Evolutionary conservation across 1,140 invertebrate species (phyloP).

Genomic region (Streblospio benedicti): DNA sequence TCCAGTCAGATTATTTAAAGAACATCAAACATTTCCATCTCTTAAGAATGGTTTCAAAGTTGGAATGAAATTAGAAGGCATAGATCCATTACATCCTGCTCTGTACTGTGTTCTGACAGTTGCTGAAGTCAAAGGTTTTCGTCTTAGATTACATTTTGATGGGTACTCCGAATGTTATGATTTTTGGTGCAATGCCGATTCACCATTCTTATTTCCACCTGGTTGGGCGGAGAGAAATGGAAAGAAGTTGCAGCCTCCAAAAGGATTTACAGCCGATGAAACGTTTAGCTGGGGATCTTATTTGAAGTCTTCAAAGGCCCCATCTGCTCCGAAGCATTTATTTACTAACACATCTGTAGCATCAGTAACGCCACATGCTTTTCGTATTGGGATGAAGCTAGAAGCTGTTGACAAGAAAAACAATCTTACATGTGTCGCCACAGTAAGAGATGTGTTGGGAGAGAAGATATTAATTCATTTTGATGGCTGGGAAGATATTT

Average conservation of each 20-base stretch:
- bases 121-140: slow-evolving; percentile 64
- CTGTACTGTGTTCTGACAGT: slow-evolving; percentile 81
- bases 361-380: slow-evolving; percentile 63
- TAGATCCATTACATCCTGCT: slow-evolving; percentile 82
- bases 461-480: slow-evolving; percentile 44
- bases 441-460: slow-evolving; percentile 39
- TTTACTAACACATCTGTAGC: slow-evolving; percentile 58
- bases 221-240: slow-evolving; percentile 73
- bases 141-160: slow-evolving; percentile 84
- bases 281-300: slow-evolving; percentile 78
- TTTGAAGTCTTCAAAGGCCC: slow-evolving; percentile 64
- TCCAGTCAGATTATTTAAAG: slow-evolving; percentile 42
- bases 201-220: slow-evolving; percentile 78
- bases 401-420: slow-evolving; percentile 91
- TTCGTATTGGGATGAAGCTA: slow-evolving; percentile 81
- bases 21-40: slow-evolving; percentile 39
- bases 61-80: slow-evolving; percentile 87
- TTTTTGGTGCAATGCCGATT: slow-evolving; percentile 89
- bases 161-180: slow-evolving; percentile 81
- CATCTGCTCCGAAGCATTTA: slow-evolving; percentile 67
- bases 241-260: slow-evolving; percentile 52
- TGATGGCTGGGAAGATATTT: slow-evolving; percentile 46
- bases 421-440: slow-evolving; percentile 56
- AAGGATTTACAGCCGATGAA: slow-evolving; percentile 46
- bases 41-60: slow-evolving; percentile 65